Evolutionary conservation across 1,140 invertebrate genomes (phyloP), one percentile per base, ranked within the genome.

Genomic region (Trichogramma pretiosum): DNA sequence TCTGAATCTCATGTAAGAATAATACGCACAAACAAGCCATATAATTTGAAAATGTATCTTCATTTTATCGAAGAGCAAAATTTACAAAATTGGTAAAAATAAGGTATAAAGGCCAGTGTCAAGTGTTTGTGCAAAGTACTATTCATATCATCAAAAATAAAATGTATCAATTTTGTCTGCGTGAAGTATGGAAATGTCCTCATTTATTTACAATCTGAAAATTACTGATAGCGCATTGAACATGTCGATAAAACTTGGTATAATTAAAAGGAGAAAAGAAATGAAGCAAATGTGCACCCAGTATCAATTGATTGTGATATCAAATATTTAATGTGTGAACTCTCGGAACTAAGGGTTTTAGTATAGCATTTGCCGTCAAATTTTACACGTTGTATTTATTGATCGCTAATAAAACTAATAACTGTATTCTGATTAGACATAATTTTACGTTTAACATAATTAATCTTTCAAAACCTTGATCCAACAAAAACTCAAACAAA

Each of bases 41-140:
- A n/a, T n/a, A n/a, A n/a, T n/a, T n/a, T n/a, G n/a, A n/a, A n/a
- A n/a, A n/a, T n/a, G n/a, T n/a, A n/a, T 28, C 11, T 28, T 5
- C 11, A 7, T 7, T 28, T 11, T 28, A 28, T 5, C 5, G 24
- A 28, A 38, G 46, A 38, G 46, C 24, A 28, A 28, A 28, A 7
- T n/a, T n/a, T n/a, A n/a, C n/a, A n/a, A n/a, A n/a, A n/a, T n/a
- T n/a, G n/a, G 65, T 68, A 72, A 64, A 70, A 70, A 69, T 68
- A 70, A 72, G 67, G 58, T 50, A 63, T 68, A 70, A 72, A 72
- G 69, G 67, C 67, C 67, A 72, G 67, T 70, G 65, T 72, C 69
- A 69, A 63, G 65, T 69, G 68, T 72, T 70, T 72, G 70, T 67
- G 69, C 65, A 69, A 58, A 64, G 64, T 72, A 69, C 58, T 64